phyloP scores from a whole-genome alignment of 2,888 invertebrate species.

The Dorcus parallelipipedus region DNA sequence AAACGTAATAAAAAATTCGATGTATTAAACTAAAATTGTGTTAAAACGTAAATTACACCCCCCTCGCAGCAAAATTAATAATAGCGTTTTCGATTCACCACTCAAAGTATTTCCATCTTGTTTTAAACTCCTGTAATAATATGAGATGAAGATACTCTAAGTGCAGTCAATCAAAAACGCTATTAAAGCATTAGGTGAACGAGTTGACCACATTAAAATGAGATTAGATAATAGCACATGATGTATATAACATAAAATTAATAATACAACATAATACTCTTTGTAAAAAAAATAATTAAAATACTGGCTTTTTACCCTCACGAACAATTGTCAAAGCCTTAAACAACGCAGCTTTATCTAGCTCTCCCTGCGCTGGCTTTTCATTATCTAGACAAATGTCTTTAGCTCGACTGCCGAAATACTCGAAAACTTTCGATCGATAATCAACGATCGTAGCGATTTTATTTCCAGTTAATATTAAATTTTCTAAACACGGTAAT shows the following conservation, averaged over 20 bases:
- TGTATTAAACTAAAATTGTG: no score
- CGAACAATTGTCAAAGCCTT: conserved; percentile 81
- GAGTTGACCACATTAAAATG: no score
- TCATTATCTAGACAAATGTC: conserved; percentile 88
- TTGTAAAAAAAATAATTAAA: conserved; percentile 30
- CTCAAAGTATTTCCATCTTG: no score
- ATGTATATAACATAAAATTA: background rate
- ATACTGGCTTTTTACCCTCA: conserved; percentile 60
- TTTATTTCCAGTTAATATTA: conserved; percentile 87
- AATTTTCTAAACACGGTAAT: conserved; percentile 81
- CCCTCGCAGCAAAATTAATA: no score
- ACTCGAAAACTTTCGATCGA: conserved; percentile 82
- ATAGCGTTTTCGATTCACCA: no score
- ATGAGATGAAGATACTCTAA: no score
- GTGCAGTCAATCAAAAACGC: no score
- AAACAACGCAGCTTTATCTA: conserved; percentile 88
- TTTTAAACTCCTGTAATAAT: no score
- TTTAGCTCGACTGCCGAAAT: conserved; percentile 77
- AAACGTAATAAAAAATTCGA: no score
- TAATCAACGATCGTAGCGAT: conserved; percentile 86
- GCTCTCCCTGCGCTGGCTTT: conserved; percentile 79
- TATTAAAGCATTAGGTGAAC: no score
- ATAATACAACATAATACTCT: background rate
- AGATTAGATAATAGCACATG: no score
- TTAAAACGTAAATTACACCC: no score